phyloP scores from a whole-genome alignment of 2,113 vertebrate genomes.

The Hippocampus comes region DNA sequence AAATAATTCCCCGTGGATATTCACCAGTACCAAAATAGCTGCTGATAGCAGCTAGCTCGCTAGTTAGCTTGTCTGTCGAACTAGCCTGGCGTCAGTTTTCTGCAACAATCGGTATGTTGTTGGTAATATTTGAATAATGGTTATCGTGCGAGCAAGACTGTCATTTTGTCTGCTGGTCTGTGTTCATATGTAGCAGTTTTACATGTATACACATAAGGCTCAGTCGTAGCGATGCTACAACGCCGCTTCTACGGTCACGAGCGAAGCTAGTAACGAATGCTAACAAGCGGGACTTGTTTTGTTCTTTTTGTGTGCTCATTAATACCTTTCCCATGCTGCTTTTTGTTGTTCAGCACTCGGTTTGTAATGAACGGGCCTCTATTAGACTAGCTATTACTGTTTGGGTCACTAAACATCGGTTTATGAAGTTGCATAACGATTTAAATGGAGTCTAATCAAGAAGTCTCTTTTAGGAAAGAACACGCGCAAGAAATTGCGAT shows the following conservation, averaged over 20 bases:
- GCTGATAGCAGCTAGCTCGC: constrained; percentile 17
- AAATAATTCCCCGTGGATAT: background rate
- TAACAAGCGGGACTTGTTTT: constrained; percentile 3
- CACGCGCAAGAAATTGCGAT: background rate
- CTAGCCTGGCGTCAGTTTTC: constrained; percentile 14
- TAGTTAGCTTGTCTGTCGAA: constrained; percentile 8
- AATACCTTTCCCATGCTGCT: too few species aligned
- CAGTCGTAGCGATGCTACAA: background rate
- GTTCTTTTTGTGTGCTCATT: background rate
- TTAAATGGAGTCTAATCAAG: background rate
- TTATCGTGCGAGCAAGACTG: too few species aligned
- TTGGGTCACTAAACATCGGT: background rate
- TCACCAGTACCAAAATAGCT: background rate
- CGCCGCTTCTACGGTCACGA: background rate
- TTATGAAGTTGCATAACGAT: background rate
- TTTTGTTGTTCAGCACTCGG: background rate
- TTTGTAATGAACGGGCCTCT: background rate
- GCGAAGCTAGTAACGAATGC: background rate
- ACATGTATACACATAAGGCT: background rate
- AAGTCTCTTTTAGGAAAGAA: background rate
- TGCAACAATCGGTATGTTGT: background rate
- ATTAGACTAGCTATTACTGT: background rate
- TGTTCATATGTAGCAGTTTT: background rate
- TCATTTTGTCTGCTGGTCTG: background rate
- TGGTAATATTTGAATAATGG: background rate